Evolutionary conservation across 2,888 invertebrate species (phyloP), one percentile per base, ranked within the genome.

Genomic region (Macrostomum cliftonense): DNA sequence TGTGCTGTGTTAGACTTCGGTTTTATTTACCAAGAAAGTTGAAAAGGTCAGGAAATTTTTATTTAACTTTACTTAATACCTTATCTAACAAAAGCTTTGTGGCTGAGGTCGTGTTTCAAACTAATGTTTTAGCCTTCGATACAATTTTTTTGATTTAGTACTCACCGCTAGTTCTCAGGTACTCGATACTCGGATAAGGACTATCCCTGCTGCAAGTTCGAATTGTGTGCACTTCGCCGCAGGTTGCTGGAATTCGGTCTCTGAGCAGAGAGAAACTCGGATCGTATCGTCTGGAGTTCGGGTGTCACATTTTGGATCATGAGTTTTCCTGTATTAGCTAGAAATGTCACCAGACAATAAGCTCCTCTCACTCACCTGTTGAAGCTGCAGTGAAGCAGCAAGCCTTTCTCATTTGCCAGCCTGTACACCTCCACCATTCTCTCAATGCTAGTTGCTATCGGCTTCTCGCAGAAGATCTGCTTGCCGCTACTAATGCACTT

Each of bases 381-480:
- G 65, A 79, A 80, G 4, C 78, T 79, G 21, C 77, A 76, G 50
- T 78, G 74, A 4, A 80, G 65, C 0, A 76, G 73, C 36, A 72
- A 73, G 1, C 75, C 74, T 28, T 72, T 71, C 44, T 73, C 67
- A 49, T 73, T 71, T 0, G 80, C 79, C 1, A 73, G 66, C 42
- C 76, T 74, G 59, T 77, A 79, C 57, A 78, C 78, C 49, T 70
- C 73, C 53, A 68, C 69, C 0, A 77, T 75, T 11, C 74, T 73
- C 21, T 72, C 68, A 2, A 72, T 67, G 52, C 72, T 71, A 56
- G 77, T 75, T 0, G 78, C 77, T 12, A 80, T 75, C 0, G 80
- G 80, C 58, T 80, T 80, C 63, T 80, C 80, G 57, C 78, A 78
- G 62, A 78, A 79, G 0, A 80, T 78, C 17, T 77, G 75, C 60